Evolutionary conservation across 2,113 vertebrate species (phyloP), one percentile per base, ranked within the genome.

Genomic region (Herpetotheres cachinnans): DNA sequence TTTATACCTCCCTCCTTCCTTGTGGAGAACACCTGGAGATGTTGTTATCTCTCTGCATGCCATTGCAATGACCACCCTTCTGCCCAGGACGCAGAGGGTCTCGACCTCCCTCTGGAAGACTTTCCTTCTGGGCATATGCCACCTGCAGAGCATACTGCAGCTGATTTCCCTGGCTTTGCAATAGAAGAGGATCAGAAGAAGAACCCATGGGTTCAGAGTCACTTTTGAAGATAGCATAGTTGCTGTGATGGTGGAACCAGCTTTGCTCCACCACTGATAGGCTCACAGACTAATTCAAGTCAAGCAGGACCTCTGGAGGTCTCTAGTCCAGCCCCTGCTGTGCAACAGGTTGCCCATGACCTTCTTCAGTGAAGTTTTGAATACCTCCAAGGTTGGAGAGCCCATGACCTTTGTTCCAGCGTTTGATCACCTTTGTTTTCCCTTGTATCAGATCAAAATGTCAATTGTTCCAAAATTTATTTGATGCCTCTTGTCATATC

Each of bases 1-100:
- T 95, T 94, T 91, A 14, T 72, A 36, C 21, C 11, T 89, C 69
- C 14, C 46, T 94, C 27, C 84, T 96, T 96, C 96, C 95, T 89
- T 91, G 73, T 95, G 91, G 81, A 59, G 61, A 91, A 21, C 30
- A 55, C 8, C 6, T 67, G 24, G 65, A 66, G 73, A 40, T 94
- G 30, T 82, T 93, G 42, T 80, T 54, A 0, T 83, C 46, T 67
- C n/a, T 49, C 18, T 55, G 59, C 5, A 0, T 94, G 46, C 76
- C 63, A 34, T 55, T 83, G 72, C 0, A 0, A 6, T 61, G 76
- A 91, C 80, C 10, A 6, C 19, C 89, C 8, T 10, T 29, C 76
- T 92, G 86, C 46, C 80, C n/a, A 16, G 61, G 89, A 36, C 1
- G 1, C 9, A 58, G 76, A 86, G 36, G 25, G 62, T 42, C 59